Conservation (phyloP, 2,113 vertebrate species). For the Pantherophis guttatus region DNA sequence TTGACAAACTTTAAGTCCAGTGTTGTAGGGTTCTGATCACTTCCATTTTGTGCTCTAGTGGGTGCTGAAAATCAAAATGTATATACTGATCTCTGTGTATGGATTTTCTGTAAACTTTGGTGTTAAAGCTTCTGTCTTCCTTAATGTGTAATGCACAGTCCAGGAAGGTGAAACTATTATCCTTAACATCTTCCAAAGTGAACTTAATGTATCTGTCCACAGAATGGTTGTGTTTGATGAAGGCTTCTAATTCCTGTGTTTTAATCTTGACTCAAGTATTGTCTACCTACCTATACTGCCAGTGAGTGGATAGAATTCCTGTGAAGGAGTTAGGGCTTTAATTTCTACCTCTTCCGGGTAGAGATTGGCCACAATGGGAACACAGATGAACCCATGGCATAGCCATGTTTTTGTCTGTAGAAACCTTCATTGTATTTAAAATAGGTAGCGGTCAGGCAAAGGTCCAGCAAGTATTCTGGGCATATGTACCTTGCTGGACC, state of each 20-base stretch:
- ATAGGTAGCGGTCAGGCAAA: no score
- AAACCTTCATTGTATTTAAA: no score
- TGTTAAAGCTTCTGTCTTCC: neutral
- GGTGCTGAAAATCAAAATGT: neutral
- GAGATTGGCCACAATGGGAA: neutral
- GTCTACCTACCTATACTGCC: neutral
- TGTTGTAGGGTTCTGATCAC: neutral
- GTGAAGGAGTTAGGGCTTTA: neutral
- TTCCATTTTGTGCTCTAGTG: neutral
- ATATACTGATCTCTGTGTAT: neutral
- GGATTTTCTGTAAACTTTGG: neutral
- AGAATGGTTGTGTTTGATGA: neutral
- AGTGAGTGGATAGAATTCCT: neutral
- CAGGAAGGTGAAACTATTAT: neutral
- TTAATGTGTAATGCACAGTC: neutral
- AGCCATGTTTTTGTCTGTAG: no score
- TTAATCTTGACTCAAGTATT: neutral
- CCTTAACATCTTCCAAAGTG: neutral
- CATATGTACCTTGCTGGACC: no score
- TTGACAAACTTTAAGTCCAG: neutral
- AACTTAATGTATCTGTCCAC: neutral
- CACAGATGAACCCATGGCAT: no score
- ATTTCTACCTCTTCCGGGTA: neutral
- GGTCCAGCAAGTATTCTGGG: no score
- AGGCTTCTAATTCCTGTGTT: neutral